These are phyloP conservation scores for Eublepharis macularius DNA, from an alignment of 2,113 vertebrate species.

Conservation along the genomic window DNA sequence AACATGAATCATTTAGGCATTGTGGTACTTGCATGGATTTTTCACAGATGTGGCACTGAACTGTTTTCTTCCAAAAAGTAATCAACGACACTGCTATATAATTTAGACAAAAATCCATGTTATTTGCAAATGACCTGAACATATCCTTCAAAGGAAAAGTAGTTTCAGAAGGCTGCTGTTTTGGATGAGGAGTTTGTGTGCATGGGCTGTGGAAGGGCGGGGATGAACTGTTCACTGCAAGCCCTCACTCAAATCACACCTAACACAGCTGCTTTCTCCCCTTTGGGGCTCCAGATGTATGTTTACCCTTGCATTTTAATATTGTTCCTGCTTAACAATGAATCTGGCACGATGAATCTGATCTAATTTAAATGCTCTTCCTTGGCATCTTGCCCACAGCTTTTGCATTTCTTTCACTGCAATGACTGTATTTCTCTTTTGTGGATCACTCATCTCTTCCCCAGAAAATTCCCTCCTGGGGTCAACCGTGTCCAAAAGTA, in stretches of 20 bases:
- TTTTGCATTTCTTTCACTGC: neutral
- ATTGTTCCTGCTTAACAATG: conserved; percentile 9
- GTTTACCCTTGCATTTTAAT: conserved; percentile 17
- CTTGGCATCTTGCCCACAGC: conserved; percentile 11
- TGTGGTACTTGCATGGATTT: neutral
- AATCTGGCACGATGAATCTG: conserved; percentile 13
- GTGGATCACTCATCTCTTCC: conserved; percentile 26
- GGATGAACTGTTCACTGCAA: neutral
- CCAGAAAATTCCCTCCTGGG: conserved; percentile 16
- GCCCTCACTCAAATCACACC: neutral
- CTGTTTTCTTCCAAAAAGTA: neutral
- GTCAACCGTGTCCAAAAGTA: conserved; percentile 52
- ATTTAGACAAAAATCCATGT: neutral
- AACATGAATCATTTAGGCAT: neutral
- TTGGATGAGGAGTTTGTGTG: neutral
- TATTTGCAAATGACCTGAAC: neutral
- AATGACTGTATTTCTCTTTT: conserved; percentile 24
- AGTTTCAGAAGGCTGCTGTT: neutral
- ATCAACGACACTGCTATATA: neutral
- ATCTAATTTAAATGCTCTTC: conserved; percentile 13
- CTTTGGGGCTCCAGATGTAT: neutral
- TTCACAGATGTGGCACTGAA: too few relatives aligned
- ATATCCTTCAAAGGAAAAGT: neutral
- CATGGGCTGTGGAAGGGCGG: neutral
- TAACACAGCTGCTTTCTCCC: neutral